Base-by-base conservation (phyloP, 2,797 vertebrate genomes). In the Cetoscarus ocellatus region DNA sequence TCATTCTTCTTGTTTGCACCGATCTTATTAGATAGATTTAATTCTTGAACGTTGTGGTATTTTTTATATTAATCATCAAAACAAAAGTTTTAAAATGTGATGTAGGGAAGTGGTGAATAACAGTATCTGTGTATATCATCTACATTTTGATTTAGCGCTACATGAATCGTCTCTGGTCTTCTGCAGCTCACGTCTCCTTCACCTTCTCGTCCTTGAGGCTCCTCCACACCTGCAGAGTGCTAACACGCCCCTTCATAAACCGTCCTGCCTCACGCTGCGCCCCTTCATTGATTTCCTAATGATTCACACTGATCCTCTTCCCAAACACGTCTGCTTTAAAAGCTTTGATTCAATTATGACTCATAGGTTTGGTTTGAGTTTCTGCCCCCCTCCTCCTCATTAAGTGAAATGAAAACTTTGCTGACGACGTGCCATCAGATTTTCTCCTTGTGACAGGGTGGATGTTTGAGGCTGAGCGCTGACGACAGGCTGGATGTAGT, bases 181-280 rank as follows among this genome's bases (percentile, higher is more conserved):
- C 72, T 70, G 79, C 62, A 56, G 73, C 72, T 86, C 75, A 57
- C 63, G 71, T 78, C 74, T 67, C 83, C 63, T 86, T 83, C 81
- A 90, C 86, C 87, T 83, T 60, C 50, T 58, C 70, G 80, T 72
- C 79, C 85, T 83, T 84, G 59, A 79, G 75, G 75, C 79, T 62
- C 50, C 72, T 44, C 0, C 1, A 1, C 59, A 63, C 38, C 80
- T 54, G 49, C 74, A 60, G 75, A 70, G 73, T 11, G 66, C 70
- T 60, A 77, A 86, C 74, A 67, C 67, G 38, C 76, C 47, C 52
- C 57, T 70, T 67, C 49, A 47, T 84, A 82, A 80, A 49, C 67
- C 8, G 57, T 19, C 19, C 43, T 17, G 15, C 58, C 44, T 64
- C 79, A 81, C 60, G 47, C 84, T 84, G 84, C 39, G 74, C 48